These are phyloP conservation scores for Drosophila gaucha DNA, from an alignment of 2,888 invertebrate species.

Conservation along the genomic window DNA sequence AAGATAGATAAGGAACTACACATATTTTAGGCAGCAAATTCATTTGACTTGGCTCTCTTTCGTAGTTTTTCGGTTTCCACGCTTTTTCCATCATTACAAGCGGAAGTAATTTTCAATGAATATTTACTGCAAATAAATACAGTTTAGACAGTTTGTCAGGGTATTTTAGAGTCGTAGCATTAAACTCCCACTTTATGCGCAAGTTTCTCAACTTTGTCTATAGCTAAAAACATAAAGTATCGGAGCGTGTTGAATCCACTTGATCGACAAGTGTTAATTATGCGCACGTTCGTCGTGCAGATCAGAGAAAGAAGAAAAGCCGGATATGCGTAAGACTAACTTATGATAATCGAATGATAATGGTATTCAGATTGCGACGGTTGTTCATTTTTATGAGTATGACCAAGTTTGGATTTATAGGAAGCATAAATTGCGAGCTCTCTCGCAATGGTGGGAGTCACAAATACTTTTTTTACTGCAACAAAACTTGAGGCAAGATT, in stretches of 20 bases:
- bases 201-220: neutral
- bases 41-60: no score
- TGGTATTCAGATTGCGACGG: conserved; percentile 39
- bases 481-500: no score
- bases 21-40: no score
- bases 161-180: neutral
- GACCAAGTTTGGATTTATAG: conserved; percentile 50
- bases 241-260: no score
- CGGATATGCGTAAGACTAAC: conserved; percentile 56
- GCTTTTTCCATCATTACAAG: neutral
- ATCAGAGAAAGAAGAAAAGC: conserved; percentile 6
- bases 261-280: conserved; percentile 31
- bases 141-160: neutral
- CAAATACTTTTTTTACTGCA: neutral
- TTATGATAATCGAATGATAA: conserved; percentile 40
- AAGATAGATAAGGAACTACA: no score
- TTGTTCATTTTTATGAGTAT: conserved; percentile 9
- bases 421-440: conserved; percentile 54
- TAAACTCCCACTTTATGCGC: neutral
- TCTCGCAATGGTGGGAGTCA: conserved; percentile 25
- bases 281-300: conserved; percentile 28
- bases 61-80: neutral
- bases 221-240: no score
- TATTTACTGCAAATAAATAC: no score
- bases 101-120: neutral